Evolutionary conservation across 2,797 vertebrate genomes (phyloP).

Genomic region (Manis pentadactyla): DNA sequence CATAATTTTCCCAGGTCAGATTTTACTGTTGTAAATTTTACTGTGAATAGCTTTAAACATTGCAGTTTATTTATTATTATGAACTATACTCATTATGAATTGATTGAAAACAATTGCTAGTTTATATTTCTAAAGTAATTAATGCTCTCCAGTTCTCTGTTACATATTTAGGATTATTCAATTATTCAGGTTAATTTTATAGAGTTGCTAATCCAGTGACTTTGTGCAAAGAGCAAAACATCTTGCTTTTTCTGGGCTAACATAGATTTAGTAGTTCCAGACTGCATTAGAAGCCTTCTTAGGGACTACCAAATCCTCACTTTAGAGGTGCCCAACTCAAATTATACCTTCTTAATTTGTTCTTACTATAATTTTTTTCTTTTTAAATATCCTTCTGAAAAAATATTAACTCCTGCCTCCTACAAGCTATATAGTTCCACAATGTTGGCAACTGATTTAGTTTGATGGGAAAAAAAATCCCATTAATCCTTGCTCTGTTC

Average conservation of each 20-base stretch:
- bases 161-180: not conserved
- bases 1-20: not conserved
- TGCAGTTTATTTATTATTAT: constrained; percentile 1
- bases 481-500: constrained; percentile 16
- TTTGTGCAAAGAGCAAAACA: not conserved
- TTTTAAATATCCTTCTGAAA: not conserved
- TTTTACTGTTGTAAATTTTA: constrained; percentile 35
- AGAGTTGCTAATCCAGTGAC: not conserved
- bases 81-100: not conserved
- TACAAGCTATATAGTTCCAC: not conserved
- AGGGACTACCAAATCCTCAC: not conserved
- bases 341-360: not conserved
- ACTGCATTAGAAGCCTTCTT: not conserved
- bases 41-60: not conserved
- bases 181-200: not conserved
- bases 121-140: constrained; percentile 40
- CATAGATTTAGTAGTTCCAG: not conserved
- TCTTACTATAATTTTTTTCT: not conserved
- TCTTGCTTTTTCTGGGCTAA: not conserved
- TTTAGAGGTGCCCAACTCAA: not conserved
- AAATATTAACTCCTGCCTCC: not conserved
- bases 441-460: constrained; percentile 14
- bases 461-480: not conserved
- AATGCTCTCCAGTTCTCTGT: not conserved
- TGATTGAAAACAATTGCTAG: constrained; percentile 23